These are phyloP conservation scores for Oxycera nigricornis DNA, from an alignment of 2,888 invertebrate genomes.

Conservation along the genomic window DNA sequence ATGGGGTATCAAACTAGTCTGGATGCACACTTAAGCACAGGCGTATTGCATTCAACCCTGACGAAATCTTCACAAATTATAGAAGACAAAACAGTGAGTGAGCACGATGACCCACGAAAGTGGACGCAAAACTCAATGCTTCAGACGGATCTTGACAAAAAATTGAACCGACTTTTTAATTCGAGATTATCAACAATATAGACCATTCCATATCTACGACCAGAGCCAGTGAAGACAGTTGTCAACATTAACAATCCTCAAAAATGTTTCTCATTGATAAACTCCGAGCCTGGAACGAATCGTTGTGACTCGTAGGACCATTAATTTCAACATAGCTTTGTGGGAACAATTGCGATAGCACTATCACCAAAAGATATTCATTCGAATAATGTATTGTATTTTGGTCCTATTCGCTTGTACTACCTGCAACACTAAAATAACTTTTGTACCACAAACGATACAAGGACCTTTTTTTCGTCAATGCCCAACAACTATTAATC, in stretches of 20 bases:
- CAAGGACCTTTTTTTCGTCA: conserved; percentile 19
- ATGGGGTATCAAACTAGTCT: not conserved
- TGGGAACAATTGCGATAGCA: conserved; percentile 9
- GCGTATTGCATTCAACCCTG: too few species aligned
- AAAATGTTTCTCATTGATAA: conserved; percentile 8
- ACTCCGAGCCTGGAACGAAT: conserved; percentile 13
- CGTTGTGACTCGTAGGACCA: conserved; percentile 7
- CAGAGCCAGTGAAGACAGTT: not conserved
- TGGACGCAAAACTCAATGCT: too few species aligned
- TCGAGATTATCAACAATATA: too few species aligned
- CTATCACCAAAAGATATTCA: conserved; percentile 7
- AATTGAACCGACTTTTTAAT: too few species aligned
- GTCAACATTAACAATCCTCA: not conserved
- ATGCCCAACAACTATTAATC: conserved; percentile 14
- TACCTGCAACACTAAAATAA: not conserved
- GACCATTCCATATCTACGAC: too few species aligned
- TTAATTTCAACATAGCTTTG: conserved; percentile 20
- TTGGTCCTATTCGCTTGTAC: not conserved
- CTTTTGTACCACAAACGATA: not conserved
- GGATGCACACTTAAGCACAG: too few species aligned
- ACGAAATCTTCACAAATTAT: too few species aligned
- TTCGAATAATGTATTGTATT: not conserved
- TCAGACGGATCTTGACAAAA: too few species aligned
- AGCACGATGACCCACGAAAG: too few species aligned
- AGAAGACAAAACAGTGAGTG: too few species aligned